A percentile compares a stretch with the other conserved stretches of the same genome.
These are phyloP conservation scores for Dastarcus helophoroides DNA, from an alignment of 2,888 invertebrate genomes.

Conservation along the genomic window DNA sequence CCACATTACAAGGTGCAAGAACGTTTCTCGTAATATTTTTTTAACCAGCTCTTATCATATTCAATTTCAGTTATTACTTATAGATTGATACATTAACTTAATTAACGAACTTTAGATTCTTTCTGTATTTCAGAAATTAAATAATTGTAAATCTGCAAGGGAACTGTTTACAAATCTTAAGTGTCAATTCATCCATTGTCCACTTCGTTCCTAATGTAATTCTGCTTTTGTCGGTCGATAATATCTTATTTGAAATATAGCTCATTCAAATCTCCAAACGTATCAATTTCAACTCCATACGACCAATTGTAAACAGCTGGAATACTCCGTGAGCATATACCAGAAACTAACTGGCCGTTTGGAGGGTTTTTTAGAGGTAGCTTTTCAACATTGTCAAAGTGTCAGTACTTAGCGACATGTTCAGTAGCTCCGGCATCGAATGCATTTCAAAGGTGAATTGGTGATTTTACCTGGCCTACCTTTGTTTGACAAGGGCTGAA, in stretches of 20 bases:
- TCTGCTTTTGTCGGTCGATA: slow-evolving; percentile 27
- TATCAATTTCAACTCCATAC: slow-evolving; percentile 33
- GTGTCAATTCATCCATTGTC: slow-evolving; percentile 30
- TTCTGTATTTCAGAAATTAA: too few species aligned
- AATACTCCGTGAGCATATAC: too few species aligned
- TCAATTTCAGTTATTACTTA: too few species aligned
- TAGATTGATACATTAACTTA: too few species aligned
- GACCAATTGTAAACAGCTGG: too few species aligned
- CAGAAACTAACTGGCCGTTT: slow-evolving; percentile 22
- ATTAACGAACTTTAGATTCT: too few species aligned
- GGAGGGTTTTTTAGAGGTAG: slow-evolving; percentile 27
- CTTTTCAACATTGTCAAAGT: slow-evolving; percentile 35
- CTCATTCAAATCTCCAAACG: slow-evolving; percentile 31
- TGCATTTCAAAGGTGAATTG: slow-evolving; percentile 27
- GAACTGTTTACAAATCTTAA: too few species aligned
- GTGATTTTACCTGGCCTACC: slow-evolving; percentile 33
- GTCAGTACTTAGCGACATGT: slow-evolving; percentile 36
- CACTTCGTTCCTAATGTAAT: slow-evolving; percentile 22
- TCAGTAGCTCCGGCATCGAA: slow-evolving; percentile 32
- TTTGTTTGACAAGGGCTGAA: slow-evolving; percentile 23
- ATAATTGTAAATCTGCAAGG: too few species aligned
- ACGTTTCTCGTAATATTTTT: too few species aligned
- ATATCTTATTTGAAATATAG: slow-evolving; percentile 25
- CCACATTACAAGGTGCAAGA: too few species aligned
- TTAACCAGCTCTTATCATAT: too few species aligned